Evolutionary conservation across 2,797 vertebrate species (phyloP).

Genomic region (Choloepus didactylus): DNA sequence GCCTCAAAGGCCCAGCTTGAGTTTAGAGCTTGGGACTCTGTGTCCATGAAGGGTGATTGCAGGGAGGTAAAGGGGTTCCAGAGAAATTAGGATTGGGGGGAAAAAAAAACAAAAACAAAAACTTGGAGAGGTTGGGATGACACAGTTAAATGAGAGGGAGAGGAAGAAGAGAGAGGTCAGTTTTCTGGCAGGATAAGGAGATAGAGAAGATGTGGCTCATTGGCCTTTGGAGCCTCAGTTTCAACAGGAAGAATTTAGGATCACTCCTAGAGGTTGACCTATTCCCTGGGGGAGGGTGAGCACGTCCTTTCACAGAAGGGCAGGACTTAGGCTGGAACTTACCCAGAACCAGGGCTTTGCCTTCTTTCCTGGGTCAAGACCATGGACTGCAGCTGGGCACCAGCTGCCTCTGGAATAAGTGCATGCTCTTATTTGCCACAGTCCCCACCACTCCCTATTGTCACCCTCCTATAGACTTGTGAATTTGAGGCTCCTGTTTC

Average conservation of each 20-base stretch:
- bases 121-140: background rate
- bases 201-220: background rate
- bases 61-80: background rate
- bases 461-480: accelerated
- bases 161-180: background rate
- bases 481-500: background rate
- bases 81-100: background rate
- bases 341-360: background rate
- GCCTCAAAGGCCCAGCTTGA: background rate
- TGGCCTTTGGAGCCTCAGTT: background rate
- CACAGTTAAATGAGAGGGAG: background rate
- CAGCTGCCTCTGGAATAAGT: background rate
- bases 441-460: background rate
- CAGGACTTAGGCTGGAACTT: background rate
- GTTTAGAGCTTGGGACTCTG: background rate
- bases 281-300: background rate
- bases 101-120: too few relatives aligned
- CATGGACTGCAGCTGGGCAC: background rate
- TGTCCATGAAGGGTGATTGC: background rate
- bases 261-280: background rate
- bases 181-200: background rate
- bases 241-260: background rate
- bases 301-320: background rate
- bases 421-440: background rate
- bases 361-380: background rate